Conservation (phyloP, 2,797 vertebrate species). For the Epinephelus coioides region DNA sequence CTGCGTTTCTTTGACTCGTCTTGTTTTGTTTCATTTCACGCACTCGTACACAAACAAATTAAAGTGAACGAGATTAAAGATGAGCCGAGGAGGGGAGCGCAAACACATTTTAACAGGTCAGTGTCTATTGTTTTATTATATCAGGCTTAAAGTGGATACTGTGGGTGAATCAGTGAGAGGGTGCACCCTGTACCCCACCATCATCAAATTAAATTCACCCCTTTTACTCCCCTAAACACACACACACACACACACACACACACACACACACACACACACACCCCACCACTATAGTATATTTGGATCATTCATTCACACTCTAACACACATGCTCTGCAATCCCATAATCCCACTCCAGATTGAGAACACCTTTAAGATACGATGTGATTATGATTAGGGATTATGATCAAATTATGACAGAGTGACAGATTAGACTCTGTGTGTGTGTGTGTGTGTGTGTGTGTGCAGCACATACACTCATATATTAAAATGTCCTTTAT, state of each 20-base stretch:
- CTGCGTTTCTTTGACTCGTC: slow-evolving; percentile 18
- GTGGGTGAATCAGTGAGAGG: slow-evolving; percentile 52
- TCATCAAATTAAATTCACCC: slow-evolving; percentile 80
- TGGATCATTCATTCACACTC: slow-evolving; percentile 69
- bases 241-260: slow-evolving; percentile 13
- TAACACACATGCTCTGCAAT: slow-evolving; percentile 70
- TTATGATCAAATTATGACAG: slow-evolving; percentile 82
- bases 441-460: slow-evolving; percentile 29
- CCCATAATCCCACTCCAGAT: slow-evolving; percentile 86
- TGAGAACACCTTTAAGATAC: slow-evolving; percentile 88
- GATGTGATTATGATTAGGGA: slow-evolving; percentile 83
- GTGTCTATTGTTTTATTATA: slow-evolving; percentile 68
- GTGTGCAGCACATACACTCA: slow-evolving; percentile 1
- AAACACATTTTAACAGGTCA: slow-evolving; percentile 68
- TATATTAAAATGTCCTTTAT: slow-evolving; percentile 7
- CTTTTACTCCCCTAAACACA: slow-evolving; percentile 22
- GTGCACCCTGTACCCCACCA: slow-evolving; percentile 40
- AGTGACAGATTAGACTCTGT: slow-evolving; percentile 84
- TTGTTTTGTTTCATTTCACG: slow-evolving; percentile 36
- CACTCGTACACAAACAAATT: slow-evolving; percentile 62
- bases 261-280: slow-evolving; percentile 15
- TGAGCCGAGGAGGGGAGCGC: slow-evolving; percentile 11
- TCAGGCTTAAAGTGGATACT: slow-evolving; percentile 68
- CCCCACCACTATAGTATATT: slow-evolving; percentile 57
- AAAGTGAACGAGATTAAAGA: slow-evolving; percentile 69